A percentile compares a stretch with the other conserved stretches of the same genome.
phyloP scores from a whole-genome alignment of 2,888 invertebrate species.

The Synanthedon tipuliformis region DNA sequence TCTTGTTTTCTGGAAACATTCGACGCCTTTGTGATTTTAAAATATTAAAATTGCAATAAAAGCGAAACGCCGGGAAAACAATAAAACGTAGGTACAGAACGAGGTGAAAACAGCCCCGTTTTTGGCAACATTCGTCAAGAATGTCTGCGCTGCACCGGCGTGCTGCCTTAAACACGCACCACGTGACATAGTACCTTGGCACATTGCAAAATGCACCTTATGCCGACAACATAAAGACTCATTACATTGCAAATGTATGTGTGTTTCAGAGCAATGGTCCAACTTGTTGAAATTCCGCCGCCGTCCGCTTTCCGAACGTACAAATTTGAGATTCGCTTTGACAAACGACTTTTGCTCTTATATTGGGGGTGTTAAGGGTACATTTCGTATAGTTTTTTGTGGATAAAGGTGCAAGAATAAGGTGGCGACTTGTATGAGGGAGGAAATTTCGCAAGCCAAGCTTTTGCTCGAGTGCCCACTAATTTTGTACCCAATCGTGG shows the following conservation, averaged over 20 bases:
- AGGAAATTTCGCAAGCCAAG: conserved; percentile 59
- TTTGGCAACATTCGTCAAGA: conserved; percentile 68
- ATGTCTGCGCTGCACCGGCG: conserved; percentile 38
- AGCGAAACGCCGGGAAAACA: conserved; percentile 41
- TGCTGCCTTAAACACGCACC: conserved; percentile 12
- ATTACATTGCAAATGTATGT: conserved; percentile 18
- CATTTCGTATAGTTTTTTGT: conserved; percentile 28
- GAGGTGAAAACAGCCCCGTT: conserved; percentile 63
- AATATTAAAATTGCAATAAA: conserved; percentile 11
- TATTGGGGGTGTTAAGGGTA: conserved; percentile 23
- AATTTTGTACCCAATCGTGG: conserved; percentile 31
- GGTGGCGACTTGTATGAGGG: conserved; percentile 28
- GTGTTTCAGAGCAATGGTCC: conserved; percentile 38
- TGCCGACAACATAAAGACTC: conserved; percentile 17
- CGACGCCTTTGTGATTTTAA: not conserved
- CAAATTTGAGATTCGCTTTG: conserved; percentile 36
- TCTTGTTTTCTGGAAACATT: too few species aligned
- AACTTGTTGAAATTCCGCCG: conserved; percentile 68
- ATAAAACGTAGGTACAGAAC: conserved; percentile 43
- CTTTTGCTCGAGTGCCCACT: conserved; percentile 58
- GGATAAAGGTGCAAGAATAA: conserved; percentile 13
- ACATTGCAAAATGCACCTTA: conserved; percentile 32
- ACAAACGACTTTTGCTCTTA: conserved; percentile 25
- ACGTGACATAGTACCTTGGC: not conserved
- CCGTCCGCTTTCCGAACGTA: conserved; percentile 45